A percentile compares a stretch with the other conserved stretches of the same genome.
phyloP scores from a whole-genome alignment of 2,888 invertebrate species.

The Embidobia sp. region DNA sequence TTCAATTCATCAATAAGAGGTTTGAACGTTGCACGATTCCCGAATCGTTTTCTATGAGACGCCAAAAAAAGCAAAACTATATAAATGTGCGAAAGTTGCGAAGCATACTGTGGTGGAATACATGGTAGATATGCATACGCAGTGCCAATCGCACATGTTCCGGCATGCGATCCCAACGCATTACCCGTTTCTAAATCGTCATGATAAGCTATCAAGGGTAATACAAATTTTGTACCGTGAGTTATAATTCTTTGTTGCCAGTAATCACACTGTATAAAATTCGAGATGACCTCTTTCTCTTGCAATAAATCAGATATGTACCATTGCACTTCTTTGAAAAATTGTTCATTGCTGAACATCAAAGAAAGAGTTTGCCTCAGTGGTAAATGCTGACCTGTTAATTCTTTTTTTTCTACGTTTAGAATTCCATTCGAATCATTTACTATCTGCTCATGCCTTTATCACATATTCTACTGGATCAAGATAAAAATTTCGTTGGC shows the following conservation, averaged over 20 bases:
- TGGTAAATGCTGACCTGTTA: slow-evolving; percentile 16
- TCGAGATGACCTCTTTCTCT: slow-evolving; percentile 2
- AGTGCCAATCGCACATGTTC: slow-evolving; percentile 4
- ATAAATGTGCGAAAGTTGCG: slow-evolving; percentile 9
- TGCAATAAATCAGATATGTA: neutral
- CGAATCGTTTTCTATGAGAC: slow-evolving; percentile 10
- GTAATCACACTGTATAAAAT: slow-evolving; percentile 8
- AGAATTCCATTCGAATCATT: neutral
- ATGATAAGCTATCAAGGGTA: slow-evolving; percentile 2
- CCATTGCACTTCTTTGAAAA: neutral
- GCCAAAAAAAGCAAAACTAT: slow-evolving; percentile 12
- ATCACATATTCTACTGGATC: slow-evolving; percentile 32
- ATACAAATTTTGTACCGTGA: slow-evolving; percentile 8
- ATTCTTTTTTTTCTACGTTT: neutral
- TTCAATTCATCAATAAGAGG: slow-evolving; percentile 14
- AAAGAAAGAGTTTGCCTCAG: slow-evolving; percentile 8
- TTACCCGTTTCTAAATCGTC: slow-evolving; percentile 12
- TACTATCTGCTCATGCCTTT: slow-evolving; percentile 6
- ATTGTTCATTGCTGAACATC: slow-evolving; percentile 10
- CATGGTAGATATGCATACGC: slow-evolving; percentile 15
- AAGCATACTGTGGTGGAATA: slow-evolving; percentile 19
- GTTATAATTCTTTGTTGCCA: slow-evolving; percentile 2
- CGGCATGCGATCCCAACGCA: neutral
- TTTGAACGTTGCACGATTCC: slow-evolving; percentile 8
- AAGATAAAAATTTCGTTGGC: slow-evolving; percentile 12